Conservation (phyloP, 2,888 invertebrate genomes). For the Diaperis boleti region DNA sequence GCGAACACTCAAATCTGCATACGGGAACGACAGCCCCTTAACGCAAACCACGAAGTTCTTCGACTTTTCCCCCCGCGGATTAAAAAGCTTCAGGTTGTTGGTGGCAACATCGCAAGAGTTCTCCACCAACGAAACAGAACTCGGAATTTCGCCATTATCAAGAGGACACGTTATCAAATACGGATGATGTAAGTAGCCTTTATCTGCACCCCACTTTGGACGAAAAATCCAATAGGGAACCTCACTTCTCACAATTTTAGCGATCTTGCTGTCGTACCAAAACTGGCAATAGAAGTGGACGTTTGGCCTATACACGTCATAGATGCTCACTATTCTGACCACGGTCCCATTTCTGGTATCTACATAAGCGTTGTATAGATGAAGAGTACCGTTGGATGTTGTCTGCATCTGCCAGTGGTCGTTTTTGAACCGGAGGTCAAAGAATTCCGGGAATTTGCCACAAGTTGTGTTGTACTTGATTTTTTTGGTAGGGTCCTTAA, state of each 20-base stretch:
- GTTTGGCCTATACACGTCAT: not conserved
- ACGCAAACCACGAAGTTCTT: slow-evolving; percentile 90
- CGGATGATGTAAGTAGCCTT: slow-evolving; percentile 86
- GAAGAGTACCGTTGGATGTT: slow-evolving; percentile 82
- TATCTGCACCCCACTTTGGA: slow-evolving; percentile 89
- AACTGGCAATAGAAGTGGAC: slow-evolving; percentile 68
- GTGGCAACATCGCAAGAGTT: slow-evolving; percentile 83
- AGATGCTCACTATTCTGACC: slow-evolving; percentile 79
- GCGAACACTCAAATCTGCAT: slow-evolving; percentile 82
- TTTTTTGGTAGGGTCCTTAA: too few relatives aligned
- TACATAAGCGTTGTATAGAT: slow-evolving; percentile 86
- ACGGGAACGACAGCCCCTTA: slow-evolving; percentile 89
- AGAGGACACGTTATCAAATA: slow-evolving; percentile 88
- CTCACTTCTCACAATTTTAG: slow-evolving; percentile 79
- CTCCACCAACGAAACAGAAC: slow-evolving; percentile 85
- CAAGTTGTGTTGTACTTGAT: slow-evolving; percentile 70
- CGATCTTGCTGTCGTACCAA: slow-evolving; percentile 84
- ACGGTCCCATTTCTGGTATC: slow-evolving; percentile 84
- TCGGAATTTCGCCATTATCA: slow-evolving; percentile 68
- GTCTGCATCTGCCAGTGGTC: slow-evolving; percentile 88
- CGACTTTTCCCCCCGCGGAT: slow-evolving; percentile 76
- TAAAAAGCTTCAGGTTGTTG: slow-evolving; percentile 82
- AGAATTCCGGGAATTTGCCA: slow-evolving; percentile 84
- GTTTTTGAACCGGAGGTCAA: slow-evolving; percentile 88
- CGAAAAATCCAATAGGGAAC: slow-evolving; percentile 92